Percentiles rank a stretch among this genome's conserved stretches.
Conservation (phyloP, 2,113 vertebrate species). For the Furnarius figulus region DNA sequence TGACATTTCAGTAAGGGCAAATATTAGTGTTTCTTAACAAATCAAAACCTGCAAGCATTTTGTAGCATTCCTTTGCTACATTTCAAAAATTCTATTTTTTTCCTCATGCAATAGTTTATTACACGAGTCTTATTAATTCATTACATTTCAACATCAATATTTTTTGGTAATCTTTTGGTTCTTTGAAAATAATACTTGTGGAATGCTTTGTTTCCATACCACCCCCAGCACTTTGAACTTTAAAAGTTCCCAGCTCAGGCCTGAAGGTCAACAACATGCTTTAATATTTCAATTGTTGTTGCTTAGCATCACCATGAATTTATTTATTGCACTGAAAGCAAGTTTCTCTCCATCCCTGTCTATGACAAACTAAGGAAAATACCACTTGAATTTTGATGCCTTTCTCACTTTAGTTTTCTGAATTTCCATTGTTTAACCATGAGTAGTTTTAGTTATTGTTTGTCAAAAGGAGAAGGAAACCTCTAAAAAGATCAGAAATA, state of each 20-base stretch:
- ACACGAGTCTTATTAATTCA: background rate
- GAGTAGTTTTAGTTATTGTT: background rate
- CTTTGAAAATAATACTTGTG: background rate
- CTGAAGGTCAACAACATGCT: background rate
- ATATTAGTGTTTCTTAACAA: background rate
- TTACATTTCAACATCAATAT: background rate
- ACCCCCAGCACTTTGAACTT: background rate
- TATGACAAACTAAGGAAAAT: background rate
- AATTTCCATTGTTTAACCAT: background rate
- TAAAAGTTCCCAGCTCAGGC: background rate
- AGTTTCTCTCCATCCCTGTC: background rate
- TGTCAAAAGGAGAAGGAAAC: background rate
- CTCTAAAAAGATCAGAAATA: background rate
- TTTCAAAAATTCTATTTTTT: background rate
- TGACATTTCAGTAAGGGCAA: background rate
- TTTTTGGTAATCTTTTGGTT: background rate
- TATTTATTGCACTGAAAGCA: background rate
- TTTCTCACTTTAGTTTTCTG: background rate
- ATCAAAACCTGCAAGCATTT: background rate
- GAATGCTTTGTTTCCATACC: background rate
- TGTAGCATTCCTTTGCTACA: background rate
- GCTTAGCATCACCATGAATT: slow-evolving; percentile 12
- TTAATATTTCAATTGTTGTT: background rate
- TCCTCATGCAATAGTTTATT: background rate
- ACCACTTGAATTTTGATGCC: background rate